Percentiles rank a stretch among this genome's conserved stretches.
phyloP scores from a whole-genome alignment of 2,113 vertebrate species.

The Myanophis thanlyinensis region DNA sequence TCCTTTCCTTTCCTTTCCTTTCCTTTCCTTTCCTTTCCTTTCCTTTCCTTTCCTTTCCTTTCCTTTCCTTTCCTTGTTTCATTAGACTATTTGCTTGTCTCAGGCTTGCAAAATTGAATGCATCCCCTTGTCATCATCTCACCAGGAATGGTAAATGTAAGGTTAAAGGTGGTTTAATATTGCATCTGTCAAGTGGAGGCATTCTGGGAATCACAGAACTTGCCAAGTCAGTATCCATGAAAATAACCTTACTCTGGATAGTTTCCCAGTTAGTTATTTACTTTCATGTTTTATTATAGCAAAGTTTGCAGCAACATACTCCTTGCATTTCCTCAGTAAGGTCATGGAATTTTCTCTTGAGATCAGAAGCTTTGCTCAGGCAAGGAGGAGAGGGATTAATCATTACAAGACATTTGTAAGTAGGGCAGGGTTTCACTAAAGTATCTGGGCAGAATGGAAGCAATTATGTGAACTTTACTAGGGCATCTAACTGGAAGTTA shows the following conservation, averaged over 20 bases:
- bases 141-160: background rate
- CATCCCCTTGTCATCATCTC: slow-evolving; percentile 1
- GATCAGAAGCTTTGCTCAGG: background rate
- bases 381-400: background rate
- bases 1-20: no score
- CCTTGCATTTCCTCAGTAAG: background rate
- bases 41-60: background rate
- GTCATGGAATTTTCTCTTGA: background rate
- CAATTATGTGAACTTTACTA: background rate
- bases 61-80: background rate
- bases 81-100: background rate
- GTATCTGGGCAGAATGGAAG: background rate
- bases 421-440: background rate
- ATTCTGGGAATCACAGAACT: background rate
- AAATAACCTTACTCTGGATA: background rate
- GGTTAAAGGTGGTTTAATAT: slow-evolving; percentile 7
- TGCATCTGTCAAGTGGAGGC: slow-evolving; percentile 6
- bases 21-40: no score
- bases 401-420: background rate
- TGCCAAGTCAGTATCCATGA: slow-evolving; percentile 10
- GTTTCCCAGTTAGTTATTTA: background rate
- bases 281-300: background rate
- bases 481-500: background rate
- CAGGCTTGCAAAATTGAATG: background rate
- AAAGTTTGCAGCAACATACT: background rate